These are phyloP conservation scores for Carterocephalus palaemon DNA, from an alignment of 2,888 invertebrate genomes.

Conservation along the genomic window DNA sequence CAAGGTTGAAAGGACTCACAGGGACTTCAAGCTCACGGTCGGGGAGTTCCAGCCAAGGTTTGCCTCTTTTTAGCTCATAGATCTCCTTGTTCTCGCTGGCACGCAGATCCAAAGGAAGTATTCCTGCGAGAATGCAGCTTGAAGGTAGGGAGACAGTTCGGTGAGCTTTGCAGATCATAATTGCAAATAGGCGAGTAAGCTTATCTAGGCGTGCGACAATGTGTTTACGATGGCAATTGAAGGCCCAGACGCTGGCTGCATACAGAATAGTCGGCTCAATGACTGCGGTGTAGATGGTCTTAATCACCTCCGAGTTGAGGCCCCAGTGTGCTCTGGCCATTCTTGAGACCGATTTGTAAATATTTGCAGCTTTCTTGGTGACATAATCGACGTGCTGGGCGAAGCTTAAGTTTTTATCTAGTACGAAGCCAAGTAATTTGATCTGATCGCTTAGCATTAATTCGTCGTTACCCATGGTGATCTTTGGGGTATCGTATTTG, in stretches of 20 bases:
- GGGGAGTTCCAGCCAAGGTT: not conserved
- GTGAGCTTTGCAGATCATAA: not conserved
- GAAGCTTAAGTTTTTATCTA: slow-evolving; percentile 19
- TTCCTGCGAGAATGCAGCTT: too few species aligned
- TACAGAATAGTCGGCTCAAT: slow-evolving; percentile 9
- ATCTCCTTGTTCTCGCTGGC: not conserved
- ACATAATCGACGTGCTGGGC: slow-evolving; percentile 2
- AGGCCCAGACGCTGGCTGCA: slow-evolving; percentile 8
- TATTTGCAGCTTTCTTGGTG: slow-evolving; percentile 9
- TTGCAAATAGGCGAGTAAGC: not conserved
- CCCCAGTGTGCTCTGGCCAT: slow-evolving; percentile 22
- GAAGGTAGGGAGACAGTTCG: not conserved
- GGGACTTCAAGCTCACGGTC: not conserved
- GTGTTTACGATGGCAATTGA: not conserved
- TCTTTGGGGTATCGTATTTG: slow-evolving; percentile 19
- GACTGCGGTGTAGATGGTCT: not conserved
- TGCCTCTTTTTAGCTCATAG: not conserved
- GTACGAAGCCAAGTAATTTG: slow-evolving; percentile 18
- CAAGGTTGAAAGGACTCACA: slow-evolving; percentile 1
- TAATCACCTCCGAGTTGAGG: slow-evolving; percentile 4
- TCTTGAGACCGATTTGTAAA: slow-evolving; percentile 16
- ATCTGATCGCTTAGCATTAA: not conserved
- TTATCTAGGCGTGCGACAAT: not conserved
- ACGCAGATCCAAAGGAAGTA: too few species aligned
- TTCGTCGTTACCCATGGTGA: slow-evolving; percentile 10